Evolutionary conservation across 1,140 invertebrate species (phyloP), one percentile per base, ranked within the genome.

Genomic region (Pomacea maculata): DNA sequence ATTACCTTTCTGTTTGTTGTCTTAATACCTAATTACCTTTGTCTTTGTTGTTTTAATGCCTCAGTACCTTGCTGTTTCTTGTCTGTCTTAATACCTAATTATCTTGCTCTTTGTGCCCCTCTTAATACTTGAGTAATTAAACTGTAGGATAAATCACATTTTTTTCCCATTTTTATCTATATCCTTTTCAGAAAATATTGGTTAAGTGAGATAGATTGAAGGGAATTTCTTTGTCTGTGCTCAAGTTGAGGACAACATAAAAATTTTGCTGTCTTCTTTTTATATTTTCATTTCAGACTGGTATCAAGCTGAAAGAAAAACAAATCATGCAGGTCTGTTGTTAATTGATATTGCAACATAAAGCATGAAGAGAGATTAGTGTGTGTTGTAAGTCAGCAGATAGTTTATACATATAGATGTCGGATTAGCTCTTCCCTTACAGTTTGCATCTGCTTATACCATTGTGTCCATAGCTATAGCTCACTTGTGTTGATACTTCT

Each of bases 301-400:
- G 85, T 11, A 78, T 79, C 17, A 78, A 84, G 78, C 86, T 90
- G 85, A 80, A 84, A 81, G 89, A 90, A 76, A 84, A 85, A 68
- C 84, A 86, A 34, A 87, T 90, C 34, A 88, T 90, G 87, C 81
- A 86, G 86, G 88, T 89, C 83, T 83, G 83, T 84, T 64, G 19
- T 80, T 17, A 45, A 29, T 21, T 75, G 21, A 63, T 21, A 19
- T 11, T 70, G 17, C 45, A 75, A 67, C 52, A 54, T 45, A 2
- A 45, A 45, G 34, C 34, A 45, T 45, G 34, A 45, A 45, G 34
- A 6, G 34, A 45, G 34, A 45, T 6, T 45, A 45, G 34, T 45
- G 34, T 45, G 34, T 45, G 34, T 45, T 45, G 34, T 45, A 45
- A 6, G 34, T 45, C 34, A 45, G 34, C 34, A 45, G 6, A 45